phyloP scores from a whole-genome alignment of 2,888 invertebrate genomes.

The Pandemis heparana region DNA sequence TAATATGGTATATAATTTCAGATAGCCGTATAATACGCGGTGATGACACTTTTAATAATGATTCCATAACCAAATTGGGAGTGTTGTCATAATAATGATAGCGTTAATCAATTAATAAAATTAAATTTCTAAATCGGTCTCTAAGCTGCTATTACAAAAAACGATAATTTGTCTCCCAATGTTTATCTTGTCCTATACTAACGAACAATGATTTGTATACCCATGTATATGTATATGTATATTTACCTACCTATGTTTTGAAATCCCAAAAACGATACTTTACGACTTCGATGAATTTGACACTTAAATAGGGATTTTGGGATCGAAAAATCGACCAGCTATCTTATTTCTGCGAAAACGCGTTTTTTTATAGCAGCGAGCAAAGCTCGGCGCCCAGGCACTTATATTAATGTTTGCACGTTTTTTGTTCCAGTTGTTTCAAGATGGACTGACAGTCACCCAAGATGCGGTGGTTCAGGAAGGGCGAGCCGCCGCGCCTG shows the following conservation, averaged over 20 bases:
- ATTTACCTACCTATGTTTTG: too few species aligned
- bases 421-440: conserved; percentile 48
- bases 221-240: too few species aligned
- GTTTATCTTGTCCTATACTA: too few species aligned
- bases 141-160: not conserved
- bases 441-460: conserved; percentile 60
- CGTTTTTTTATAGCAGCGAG: too few species aligned
- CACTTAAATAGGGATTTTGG: too few species aligned
- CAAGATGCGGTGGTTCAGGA: conserved; percentile 90
- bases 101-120: not conserved
- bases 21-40: conserved; percentile 13
- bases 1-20: conserved; percentile 28
- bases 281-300: too few species aligned
- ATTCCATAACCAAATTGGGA: not conserved
- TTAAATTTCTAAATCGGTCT: not conserved
- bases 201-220: too few species aligned
- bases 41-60: conserved; percentile 22
- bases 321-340: too few species aligned
- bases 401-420: not conserved
- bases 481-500: conserved; percentile 89
- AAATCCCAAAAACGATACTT: too few species aligned
- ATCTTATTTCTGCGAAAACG: too few species aligned
- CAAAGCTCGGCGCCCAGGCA: too few species aligned
- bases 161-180: too few species aligned
- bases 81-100: not conserved